These are phyloP conservation scores for Gryllus bimaculatus DNA, from an alignment of 1,140 invertebrate genomes.

Conservation along the genomic window DNA sequence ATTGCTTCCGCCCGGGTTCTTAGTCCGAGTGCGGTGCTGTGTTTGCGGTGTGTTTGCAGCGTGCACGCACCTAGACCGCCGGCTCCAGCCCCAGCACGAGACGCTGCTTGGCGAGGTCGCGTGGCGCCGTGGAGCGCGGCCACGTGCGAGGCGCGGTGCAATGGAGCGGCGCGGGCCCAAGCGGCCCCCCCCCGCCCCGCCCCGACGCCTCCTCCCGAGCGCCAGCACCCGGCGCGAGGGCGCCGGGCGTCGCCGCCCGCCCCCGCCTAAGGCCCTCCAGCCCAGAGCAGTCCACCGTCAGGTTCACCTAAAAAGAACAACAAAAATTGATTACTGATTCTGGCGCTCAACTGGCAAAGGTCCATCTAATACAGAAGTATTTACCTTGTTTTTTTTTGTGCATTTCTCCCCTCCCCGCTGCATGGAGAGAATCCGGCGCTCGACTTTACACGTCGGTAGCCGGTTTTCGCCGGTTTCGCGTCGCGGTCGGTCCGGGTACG, in stretches of 20 bases:
- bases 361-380: no score
- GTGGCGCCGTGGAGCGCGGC: conserved; percentile 16
- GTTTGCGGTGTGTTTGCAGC: conserved; percentile 30
- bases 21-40: no score
- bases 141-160: conserved; percentile 23
- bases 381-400: no score
- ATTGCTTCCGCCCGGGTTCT: no score
- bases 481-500: no score
- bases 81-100: conserved; percentile 30
- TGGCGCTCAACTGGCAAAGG: no score
- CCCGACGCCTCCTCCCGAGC: neutral
- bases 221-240: neutral
- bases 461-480: no score
- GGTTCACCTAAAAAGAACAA: conserved; percentile 29
- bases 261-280: conserved; percentile 8
- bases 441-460: no score
- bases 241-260: neutral
- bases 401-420: no score
- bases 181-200: neutral
- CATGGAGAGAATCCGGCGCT: no score
- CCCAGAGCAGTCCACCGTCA: conserved; percentile 33
- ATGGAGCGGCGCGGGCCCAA: neutral
- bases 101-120: conserved; percentile 27
- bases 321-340: no score
- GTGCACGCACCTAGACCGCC: conserved; percentile 29